A percentile compares a stretch with the other conserved stretches of the same genome.
These are phyloP conservation scores for Doryteuthis pealeii DNA, from an alignment of 1,140 invertebrate species.

Conservation along the genomic window DNA sequence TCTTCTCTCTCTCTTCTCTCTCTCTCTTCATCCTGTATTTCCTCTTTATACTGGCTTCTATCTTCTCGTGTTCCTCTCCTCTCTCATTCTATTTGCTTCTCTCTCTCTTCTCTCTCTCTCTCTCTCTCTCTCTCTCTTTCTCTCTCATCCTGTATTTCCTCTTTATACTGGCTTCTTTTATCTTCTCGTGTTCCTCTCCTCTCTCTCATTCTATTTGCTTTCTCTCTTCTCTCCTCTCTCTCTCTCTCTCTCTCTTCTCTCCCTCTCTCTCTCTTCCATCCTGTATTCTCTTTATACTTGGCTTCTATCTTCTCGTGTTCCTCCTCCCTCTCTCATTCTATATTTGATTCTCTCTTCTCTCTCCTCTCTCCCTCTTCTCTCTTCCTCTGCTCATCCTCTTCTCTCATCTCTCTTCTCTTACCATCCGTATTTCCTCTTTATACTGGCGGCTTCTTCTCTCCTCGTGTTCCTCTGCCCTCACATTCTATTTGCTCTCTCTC, in stretches of 20 bases:
- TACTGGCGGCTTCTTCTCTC: background rate
- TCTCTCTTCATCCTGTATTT: too few species aligned
- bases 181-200: too few species aligned
- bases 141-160: too few species aligned
- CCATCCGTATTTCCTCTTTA: background rate
- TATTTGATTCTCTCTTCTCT: background rate
- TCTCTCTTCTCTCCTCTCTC: too few species aligned
- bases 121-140: too few species aligned
- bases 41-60: too few species aligned
- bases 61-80: too few species aligned
- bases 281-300: background rate
- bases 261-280: background rate
- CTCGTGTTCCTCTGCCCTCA: background rate
- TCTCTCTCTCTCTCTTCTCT: background rate
- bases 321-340: background rate
- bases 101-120: too few species aligned
- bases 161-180: too few species aligned
- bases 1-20: too few species aligned
- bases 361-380: background rate
- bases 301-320: background rate
- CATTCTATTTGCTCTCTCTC: background rate
- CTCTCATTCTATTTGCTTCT: too few species aligned
- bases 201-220: too few species aligned
- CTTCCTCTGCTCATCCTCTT: background rate
- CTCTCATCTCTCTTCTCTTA: background rate